These are phyloP conservation scores for Drosophila auraria DNA, from an alignment of 1,140 invertebrate genomes.

Conservation along the genomic window DNA sequence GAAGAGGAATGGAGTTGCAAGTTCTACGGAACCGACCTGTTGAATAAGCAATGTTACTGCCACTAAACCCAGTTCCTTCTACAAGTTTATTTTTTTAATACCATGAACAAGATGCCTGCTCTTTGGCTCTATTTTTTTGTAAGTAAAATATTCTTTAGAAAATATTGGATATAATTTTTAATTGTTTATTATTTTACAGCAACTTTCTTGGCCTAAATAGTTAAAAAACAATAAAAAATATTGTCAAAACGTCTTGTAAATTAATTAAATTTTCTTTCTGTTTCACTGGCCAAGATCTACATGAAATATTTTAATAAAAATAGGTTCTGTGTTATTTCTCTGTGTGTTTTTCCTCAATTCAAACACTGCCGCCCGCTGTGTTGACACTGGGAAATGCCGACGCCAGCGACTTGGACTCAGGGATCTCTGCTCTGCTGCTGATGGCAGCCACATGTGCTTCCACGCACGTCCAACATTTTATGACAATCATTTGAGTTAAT, in stretches of 20 bases:
- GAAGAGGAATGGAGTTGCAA: background rate
- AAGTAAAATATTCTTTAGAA: background rate
- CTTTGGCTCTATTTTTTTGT: background rate
- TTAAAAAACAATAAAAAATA: background rate
- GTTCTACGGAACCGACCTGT: no score
- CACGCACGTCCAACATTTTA: constrained; percentile 69
- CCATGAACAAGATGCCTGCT: no score
- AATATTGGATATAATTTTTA: background rate
- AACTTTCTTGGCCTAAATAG: no score
- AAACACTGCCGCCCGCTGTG: constrained; percentile 74
- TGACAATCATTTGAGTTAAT: constrained; percentile 83
- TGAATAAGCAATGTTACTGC: no score
- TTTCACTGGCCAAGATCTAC: background rate
- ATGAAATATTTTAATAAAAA: background rate
- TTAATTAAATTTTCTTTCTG: background rate
- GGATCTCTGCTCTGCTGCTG: constrained; percentile 23
- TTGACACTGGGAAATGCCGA: constrained; percentile 77
- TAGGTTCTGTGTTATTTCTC: background rate
- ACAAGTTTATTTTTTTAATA: background rate
- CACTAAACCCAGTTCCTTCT: background rate
- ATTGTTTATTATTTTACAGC: background rate
- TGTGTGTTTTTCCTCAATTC: constrained; percentile 31
- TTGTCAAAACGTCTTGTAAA: background rate
- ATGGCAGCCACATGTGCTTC: constrained; percentile 45
- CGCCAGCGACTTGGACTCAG: constrained; percentile 22